A percentile compares a stretch with the other conserved stretches of the same genome.
These are phyloP conservation scores for Stenoptilia bipunctidactyla DNA, from an alignment of 2,888 invertebrate genomes.

Conservation along the genomic window DNA sequence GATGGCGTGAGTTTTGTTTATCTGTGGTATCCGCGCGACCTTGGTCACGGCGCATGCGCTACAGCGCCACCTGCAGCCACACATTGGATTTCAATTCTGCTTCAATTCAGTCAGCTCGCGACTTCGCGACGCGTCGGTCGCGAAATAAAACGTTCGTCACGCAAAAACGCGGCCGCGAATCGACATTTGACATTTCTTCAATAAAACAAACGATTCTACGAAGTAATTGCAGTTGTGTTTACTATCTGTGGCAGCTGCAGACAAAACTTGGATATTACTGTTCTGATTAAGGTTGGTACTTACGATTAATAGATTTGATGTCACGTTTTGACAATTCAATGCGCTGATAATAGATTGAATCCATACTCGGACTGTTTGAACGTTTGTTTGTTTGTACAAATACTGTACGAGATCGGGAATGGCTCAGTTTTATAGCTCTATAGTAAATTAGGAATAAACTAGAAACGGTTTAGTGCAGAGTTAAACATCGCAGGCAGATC, in stretches of 20 bases:
- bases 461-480: background rate
- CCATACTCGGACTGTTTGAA: conserved; percentile 9
- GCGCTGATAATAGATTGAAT: conserved; percentile 31
- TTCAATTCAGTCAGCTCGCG: conserved; percentile 4
- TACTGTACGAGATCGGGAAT: background rate
- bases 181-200: background rate
- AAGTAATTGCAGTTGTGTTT: background rate
- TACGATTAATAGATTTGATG: conserved; percentile 23
- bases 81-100: conserved; percentile 5
- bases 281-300: conserved; percentile 3
- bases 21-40: conserved; percentile 4
- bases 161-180: background rate
- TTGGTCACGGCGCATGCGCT: conserved; percentile 7
- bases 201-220: background rate
- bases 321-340: conserved; percentile 55
- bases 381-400: background rate
- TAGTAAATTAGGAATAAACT: background rate
- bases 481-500: background rate
- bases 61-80: conserved; percentile 2
- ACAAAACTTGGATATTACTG: background rate
- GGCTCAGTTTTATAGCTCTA: background rate
- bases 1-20: too few species aligned
- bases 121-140: background rate
- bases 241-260: too few species aligned
- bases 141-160: background rate